These are phyloP conservation scores for Delia radicum DNA, from an alignment of 1,140 invertebrate species.

Conservation along the genomic window DNA sequence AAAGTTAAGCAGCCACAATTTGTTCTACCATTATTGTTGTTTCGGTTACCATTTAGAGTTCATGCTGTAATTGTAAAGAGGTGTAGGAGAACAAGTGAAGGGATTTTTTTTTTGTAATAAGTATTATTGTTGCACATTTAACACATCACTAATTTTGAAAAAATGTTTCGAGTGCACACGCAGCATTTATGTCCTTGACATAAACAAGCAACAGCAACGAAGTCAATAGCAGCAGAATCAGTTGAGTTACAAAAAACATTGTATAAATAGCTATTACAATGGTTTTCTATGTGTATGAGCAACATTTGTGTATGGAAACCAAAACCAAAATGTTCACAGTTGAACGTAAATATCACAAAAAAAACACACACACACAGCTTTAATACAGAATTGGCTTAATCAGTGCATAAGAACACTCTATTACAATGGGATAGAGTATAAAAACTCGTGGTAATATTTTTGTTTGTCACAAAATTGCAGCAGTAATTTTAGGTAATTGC, in stretches of 20 bases:
- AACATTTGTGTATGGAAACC: no score
- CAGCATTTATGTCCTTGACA: slow-evolving; percentile 21
- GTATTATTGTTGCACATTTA: slow-evolving; percentile 10
- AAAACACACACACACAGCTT: not conserved
- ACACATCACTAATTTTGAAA: slow-evolving; percentile 10
- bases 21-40: not conserved
- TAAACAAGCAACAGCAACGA: slow-evolving; percentile 1
- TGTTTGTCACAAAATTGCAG: no score
- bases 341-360: not conserved
- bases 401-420: not conserved
- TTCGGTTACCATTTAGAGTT: not conserved
- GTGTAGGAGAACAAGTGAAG: not conserved
- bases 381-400: not conserved
- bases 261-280: not conserved
- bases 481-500: no score
- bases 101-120: not conserved
- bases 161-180: not conserved
- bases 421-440: no score
- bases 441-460: no score
- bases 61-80: not conserved
- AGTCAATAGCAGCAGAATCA: not conserved
- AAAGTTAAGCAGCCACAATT: not conserved
- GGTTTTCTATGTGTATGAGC: not conserved
- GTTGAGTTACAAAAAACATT: not conserved
- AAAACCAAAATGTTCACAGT: not conserved